Conservation (phyloP, 2,113 vertebrate species). For the Lichenostomus cassidix region DNA sequence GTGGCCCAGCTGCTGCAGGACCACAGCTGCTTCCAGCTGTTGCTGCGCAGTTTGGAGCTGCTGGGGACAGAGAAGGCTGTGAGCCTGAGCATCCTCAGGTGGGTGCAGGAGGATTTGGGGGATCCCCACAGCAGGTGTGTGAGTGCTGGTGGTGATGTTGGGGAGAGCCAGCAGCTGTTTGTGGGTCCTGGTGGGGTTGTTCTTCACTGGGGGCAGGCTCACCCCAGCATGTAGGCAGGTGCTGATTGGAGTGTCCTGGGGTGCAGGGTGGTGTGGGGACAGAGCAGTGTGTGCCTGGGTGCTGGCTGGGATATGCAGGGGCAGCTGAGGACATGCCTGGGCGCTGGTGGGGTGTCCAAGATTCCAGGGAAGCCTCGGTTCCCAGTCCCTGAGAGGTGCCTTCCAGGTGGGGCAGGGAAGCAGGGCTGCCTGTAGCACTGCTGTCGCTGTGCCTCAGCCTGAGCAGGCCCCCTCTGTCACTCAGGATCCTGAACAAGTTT, state of each 20-base stretch:
- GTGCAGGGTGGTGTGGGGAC: accelerated
- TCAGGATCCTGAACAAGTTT: constrained; percentile 87
- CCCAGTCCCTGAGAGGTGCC: neutral
- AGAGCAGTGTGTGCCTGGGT: neutral
- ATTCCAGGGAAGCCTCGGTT: neutral
- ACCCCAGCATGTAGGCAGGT: accelerated
- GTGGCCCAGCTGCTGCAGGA: constrained; percentile 78
- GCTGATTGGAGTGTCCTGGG: neutral
- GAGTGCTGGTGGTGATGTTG: neutral
- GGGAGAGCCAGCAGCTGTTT: accelerated
- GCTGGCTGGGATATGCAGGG: neutral
- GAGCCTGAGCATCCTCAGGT: constrained; percentile 84
- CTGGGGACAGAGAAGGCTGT: constrained; percentile 79
- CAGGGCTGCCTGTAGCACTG: neutral
- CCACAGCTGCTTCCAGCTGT: constrained; percentile 79
- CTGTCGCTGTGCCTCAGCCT: accelerated
- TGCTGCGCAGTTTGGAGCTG: constrained; percentile 84
- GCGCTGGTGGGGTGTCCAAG: neutral
- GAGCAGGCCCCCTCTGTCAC: neutral
- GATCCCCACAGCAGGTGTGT: neutral
- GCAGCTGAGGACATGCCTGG: accelerated
- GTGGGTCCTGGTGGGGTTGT: neutral
- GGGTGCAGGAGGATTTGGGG: neutral
- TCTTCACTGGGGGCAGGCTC: neutral
- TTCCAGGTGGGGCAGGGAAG: neutral